phyloP scores from a whole-genome alignment of 2,113 vertebrate species.

The Raja brachyura region DNA sequence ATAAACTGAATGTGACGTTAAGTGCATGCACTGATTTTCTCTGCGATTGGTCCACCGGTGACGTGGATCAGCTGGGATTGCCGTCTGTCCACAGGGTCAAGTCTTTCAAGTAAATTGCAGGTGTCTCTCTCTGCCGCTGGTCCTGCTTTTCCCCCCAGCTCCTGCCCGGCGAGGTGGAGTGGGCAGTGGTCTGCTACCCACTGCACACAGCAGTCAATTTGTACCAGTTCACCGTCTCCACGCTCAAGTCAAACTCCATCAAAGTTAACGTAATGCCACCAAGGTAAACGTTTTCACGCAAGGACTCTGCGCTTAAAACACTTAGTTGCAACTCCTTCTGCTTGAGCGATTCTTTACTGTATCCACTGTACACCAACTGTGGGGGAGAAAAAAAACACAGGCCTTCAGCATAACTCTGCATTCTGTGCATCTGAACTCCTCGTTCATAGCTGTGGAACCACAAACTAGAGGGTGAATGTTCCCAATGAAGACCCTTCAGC shows the following conservation, averaged over 20 bases:
- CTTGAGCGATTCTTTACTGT: slow-evolving; percentile 82
- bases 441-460: background rate
- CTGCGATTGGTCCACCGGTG: slow-evolving; percentile 19
- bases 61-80: background rate
- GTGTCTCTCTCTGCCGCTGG: slow-evolving; percentile 49
- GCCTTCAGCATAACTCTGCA: background rate
- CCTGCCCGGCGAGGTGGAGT: slow-evolving; percentile 54
- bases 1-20: slow-evolving; percentile 19
- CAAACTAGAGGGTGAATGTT: background rate
- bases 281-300: slow-evolving; percentile 92
- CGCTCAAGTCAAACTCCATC: slow-evolving; percentile 91
- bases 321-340: slow-evolving; percentile 88
- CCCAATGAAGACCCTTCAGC: background rate
- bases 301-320: slow-evolving; percentile 88
- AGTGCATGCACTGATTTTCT: slow-evolving; percentile 23
- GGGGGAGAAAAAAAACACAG: background rate
- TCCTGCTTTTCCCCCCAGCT: slow-evolving; percentile 64
- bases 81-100: slow-evolving; percentile 11
- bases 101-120: slow-evolving; percentile 47
- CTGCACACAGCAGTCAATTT: slow-evolving; percentile 77
- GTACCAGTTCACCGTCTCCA: slow-evolving; percentile 94
- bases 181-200: slow-evolving; percentile 53
- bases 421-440: no score
- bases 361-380: slow-evolving; percentile 88
- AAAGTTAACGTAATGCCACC: slow-evolving; percentile 84